Base-by-base conservation (phyloP, 2,797 vertebrate species). In the Zalophus californianus region DNA sequence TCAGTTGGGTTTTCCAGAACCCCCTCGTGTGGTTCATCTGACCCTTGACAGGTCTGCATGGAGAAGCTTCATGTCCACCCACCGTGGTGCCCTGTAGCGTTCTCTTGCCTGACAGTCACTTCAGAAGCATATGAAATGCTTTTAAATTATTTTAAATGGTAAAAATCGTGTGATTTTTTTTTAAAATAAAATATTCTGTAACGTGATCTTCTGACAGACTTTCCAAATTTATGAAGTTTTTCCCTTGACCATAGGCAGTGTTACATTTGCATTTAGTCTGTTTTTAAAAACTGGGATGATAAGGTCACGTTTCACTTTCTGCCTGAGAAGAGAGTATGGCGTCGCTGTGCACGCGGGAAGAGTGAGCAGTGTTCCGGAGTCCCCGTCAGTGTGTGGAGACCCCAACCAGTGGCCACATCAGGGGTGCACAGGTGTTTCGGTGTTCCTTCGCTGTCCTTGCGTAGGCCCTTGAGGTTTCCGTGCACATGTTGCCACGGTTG, bases 401-500 rank as follows among this genome's bases (percentile, higher is more conserved):
- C 72, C 41, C 25, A 8, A 25, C 25, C 25, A 8, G 25, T 1
- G 25, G 72, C 72, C 25, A 16, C 6, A 8, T 15, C 15, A 4
- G 64, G 64, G 1, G 16, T 3, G n/a, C n/a, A 2, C 8, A 1
- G n/a, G 18, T 0, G 18, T 62, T 0, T 5, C 13, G 12, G 27
- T 3, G 6, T 7, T 9, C 27, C 41, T 29, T 29, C 2, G 25
- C 14, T 29, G 41, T 27, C 70, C 70, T 73, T 1, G 15, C 23
- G 23, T 7, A 15, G 70, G 70, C 41, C 41, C 72, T 48, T 15
- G 38, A 23, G 66, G 52, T 3, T 44, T 60, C 23, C 23, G 1
- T 9, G 3, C 29, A 5, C 2, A 0, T 15, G 14, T 8, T 2
- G 4, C 4, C 0, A 11, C 11, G 5, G 44, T 10, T 9, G 3